Conservation (phyloP, 2,113 vertebrate genomes). For the Antechinus stuartii region DNA sequence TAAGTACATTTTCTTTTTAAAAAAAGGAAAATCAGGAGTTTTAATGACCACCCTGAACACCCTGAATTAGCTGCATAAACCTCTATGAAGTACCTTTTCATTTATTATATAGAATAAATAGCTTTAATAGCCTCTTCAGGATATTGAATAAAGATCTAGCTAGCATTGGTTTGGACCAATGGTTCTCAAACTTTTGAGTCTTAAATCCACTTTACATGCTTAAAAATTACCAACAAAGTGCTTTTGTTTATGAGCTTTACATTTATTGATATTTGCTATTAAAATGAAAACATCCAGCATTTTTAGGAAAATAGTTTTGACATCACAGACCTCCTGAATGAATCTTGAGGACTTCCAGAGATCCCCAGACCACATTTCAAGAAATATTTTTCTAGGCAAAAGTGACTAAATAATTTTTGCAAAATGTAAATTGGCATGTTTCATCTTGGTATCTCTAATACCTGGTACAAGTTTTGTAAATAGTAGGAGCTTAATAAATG, state of each 20-base stretch:
- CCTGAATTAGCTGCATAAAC: neutral
- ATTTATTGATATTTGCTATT: neutral
- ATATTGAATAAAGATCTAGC: neutral
- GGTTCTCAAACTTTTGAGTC: neutral
- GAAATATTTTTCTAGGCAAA: neutral
- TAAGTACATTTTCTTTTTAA: neutral
- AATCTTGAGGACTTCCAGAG: neutral
- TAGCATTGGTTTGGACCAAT: neutral
- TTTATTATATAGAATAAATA: neutral
- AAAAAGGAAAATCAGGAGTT: neutral
- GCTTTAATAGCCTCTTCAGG: neutral
- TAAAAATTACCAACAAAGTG: neutral
- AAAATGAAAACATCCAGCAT: neutral
- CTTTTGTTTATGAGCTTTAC: neutral
- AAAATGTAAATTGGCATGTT: neutral
- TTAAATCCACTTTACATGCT: neutral
- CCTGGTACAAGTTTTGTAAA: neutral
- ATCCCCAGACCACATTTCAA: neutral
- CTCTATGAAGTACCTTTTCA: neutral
- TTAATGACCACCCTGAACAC: neutral
- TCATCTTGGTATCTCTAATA: neutral
- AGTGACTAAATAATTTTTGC: neutral
- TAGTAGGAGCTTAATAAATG: neutral
- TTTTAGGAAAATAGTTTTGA: neutral
- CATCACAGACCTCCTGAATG: neutral